Conservation (phyloP, 2,113 vertebrate species). For the Corythornis madagascariensis region DNA sequence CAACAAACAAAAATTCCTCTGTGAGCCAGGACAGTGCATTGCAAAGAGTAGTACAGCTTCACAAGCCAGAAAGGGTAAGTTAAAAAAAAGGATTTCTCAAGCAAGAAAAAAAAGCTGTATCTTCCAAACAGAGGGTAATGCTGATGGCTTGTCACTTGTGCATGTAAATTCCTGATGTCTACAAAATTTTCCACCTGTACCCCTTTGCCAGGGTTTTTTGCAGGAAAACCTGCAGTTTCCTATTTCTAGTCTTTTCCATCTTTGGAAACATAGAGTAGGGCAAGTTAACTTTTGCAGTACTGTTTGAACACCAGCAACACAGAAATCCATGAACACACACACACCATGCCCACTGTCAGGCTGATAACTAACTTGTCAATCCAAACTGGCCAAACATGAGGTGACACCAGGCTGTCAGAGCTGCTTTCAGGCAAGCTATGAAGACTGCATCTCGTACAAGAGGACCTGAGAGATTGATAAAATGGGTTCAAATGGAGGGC, state of each 20-base stretch:
- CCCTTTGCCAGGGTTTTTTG: neutral
- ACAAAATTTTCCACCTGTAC: neutral
- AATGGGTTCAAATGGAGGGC: neutral
- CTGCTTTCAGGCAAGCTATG: neutral
- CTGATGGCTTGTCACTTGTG: neutral
- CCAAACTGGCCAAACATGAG: neutral
- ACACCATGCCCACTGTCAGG: neutral
- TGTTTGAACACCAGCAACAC: neutral
- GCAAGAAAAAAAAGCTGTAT: neutral
- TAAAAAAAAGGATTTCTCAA: neutral
- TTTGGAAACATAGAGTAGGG: neutral
- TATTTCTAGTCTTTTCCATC: neutral
- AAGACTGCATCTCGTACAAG: neutral
- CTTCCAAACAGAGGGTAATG: neutral
- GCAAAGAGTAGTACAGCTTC: neutral
- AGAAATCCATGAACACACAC: neutral
- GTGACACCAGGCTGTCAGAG: neutral
- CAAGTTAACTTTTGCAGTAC: neutral
- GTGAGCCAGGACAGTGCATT: neutral
- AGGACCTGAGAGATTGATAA: neutral
- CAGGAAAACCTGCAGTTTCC: neutral
- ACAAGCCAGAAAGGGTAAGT: neutral
- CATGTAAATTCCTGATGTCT: neutral
- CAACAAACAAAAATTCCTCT: neutral
- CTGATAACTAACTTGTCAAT: neutral